Evolutionary conservation across 2,797 vertebrate species (phyloP).

Genomic region (Halcyon smyrnensis): DNA sequence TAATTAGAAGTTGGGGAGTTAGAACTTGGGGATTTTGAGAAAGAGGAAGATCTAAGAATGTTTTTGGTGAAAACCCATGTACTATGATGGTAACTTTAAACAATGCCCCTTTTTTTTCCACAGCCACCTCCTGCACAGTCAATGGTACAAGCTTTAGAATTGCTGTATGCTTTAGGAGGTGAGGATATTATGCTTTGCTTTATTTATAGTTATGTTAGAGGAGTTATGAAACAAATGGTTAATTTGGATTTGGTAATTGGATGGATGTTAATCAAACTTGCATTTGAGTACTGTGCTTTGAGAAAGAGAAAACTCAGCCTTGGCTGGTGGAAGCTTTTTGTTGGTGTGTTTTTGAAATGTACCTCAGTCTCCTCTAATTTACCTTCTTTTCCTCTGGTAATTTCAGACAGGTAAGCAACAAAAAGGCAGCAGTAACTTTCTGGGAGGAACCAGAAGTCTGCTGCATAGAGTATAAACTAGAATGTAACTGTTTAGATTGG

Average conservation of each 20-base stretch:
- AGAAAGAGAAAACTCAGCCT: neutral
- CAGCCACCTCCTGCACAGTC: conserved; percentile 98
- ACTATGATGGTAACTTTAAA: neutral
- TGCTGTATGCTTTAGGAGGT: conserved; percentile 98
- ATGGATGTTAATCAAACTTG: neutral
- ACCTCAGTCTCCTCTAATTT: neutral
- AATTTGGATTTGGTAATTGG: neutral
- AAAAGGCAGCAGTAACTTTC: neutral
- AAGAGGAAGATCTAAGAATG: neutral
- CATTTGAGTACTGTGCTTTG: neutral
- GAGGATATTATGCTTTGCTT: conserved; percentile 57
- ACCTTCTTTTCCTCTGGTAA: neutral
- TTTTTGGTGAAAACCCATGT: neutral
- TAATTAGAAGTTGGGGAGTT: neutral
- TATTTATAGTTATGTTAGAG: neutral
- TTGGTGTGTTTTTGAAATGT: neutral
- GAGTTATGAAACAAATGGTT: neutral
- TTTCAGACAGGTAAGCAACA: neutral
- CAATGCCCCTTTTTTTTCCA: neutral
- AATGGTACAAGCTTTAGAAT: conserved; percentile 97
- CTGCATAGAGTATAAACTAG: neutral
- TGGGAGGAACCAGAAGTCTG: neutral
- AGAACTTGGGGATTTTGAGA: neutral
- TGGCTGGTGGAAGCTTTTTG: neutral
- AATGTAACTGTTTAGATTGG: neutral